phyloP scores from a whole-genome alignment of 2,113 vertebrate species.

The Etheostoma spectabile region DNA sequence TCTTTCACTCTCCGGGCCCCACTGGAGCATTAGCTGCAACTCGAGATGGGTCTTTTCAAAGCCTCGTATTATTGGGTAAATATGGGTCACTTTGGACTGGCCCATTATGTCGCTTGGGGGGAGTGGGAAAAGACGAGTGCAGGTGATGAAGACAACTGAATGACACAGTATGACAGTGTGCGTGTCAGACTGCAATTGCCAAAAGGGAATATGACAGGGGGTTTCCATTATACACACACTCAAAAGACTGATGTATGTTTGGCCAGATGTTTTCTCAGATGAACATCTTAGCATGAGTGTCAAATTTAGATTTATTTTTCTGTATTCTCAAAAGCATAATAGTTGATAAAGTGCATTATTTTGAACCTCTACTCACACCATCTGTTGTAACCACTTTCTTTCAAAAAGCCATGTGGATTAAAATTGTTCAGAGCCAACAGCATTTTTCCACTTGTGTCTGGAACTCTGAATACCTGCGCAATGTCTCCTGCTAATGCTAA shows the following conservation, averaged over 20 bases:
- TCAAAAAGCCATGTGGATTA: conserved; percentile 38
- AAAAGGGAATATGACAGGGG: conserved; percentile 42
- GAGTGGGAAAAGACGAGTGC: conserved; percentile 62
- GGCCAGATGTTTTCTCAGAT: conserved; percentile 10
- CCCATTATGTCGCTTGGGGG: conserved; percentile 78
- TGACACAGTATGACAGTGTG: conserved; percentile 65
- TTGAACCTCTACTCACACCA: conserved; percentile 17
- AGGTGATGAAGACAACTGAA: conserved; percentile 76
- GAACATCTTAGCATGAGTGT: conserved; percentile 3
- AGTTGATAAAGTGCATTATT: conserved; percentile 28
- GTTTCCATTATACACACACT: conserved; percentile 42
- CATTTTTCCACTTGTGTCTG: conserved; percentile 64
- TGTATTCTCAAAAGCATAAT: conserved; percentile 20
- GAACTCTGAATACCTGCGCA: conserved; percentile 68
- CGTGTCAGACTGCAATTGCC: conserved; percentile 48
- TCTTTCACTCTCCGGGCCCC: conserved; percentile 84
- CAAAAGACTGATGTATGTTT: conserved; percentile 1
- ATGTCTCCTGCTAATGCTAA: conserved; percentile 70
- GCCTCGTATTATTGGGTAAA: conserved; percentile 85
- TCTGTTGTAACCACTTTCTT: conserved; percentile 30
- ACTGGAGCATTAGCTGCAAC: conserved; percentile 84
- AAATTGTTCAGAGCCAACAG: conserved; percentile 41
- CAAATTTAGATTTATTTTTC: not conserved
- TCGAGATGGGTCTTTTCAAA: conserved; percentile 82
- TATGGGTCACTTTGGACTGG: conserved; percentile 83